phyloP scores from a whole-genome alignment of 2,113 vertebrate genomes.

The Daubentonia madagascariensis region DNA sequence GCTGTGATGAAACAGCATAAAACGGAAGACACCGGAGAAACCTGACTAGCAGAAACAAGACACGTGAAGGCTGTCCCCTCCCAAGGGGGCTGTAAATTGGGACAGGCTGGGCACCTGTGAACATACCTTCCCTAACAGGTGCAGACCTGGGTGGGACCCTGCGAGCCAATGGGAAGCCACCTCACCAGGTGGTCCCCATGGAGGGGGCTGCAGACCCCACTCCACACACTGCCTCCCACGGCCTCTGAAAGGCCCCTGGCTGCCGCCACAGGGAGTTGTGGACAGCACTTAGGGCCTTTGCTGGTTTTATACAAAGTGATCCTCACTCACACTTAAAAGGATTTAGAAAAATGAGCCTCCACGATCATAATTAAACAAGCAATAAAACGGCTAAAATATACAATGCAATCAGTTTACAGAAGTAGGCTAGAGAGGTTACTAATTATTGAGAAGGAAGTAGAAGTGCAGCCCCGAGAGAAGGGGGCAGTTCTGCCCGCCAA shows the following conservation, averaged over 20 bases:
- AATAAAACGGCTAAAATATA: slow-evolving; percentile 76
- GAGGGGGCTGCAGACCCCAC: neutral
- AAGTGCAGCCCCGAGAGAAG: slow-evolving; percentile 2
- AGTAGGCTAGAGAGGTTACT: slow-evolving; percentile 37
- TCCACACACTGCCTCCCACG: neutral
- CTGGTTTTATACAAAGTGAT: slow-evolving; percentile 60
- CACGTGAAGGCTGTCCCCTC: neutral
- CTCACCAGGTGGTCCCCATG: neutral
- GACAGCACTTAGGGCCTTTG: neutral
- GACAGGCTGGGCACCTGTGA: neutral
- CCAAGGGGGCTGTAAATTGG: neutral
- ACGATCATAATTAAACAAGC: slow-evolving; percentile 81
- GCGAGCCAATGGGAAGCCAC: neutral
- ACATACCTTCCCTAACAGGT: too few relatives aligned
- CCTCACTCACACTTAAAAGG: slow-evolving; percentile 70
- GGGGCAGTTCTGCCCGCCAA: neutral
- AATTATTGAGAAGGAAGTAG: slow-evolving; percentile 68
- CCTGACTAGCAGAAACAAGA: neutral
- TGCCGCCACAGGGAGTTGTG: neutral
- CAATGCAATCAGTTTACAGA: slow-evolving; percentile 61
- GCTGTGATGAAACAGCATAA: neutral
- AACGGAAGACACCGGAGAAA: fast-evolving
- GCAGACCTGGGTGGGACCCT: neutral
- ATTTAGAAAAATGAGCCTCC: slow-evolving; percentile 77
- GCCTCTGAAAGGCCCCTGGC: too few relatives aligned